These are phyloP conservation scores for Dendrocincla fuliginosa DNA, from an alignment of 2,797 vertebrate genomes.

Conservation along the genomic window DNA sequence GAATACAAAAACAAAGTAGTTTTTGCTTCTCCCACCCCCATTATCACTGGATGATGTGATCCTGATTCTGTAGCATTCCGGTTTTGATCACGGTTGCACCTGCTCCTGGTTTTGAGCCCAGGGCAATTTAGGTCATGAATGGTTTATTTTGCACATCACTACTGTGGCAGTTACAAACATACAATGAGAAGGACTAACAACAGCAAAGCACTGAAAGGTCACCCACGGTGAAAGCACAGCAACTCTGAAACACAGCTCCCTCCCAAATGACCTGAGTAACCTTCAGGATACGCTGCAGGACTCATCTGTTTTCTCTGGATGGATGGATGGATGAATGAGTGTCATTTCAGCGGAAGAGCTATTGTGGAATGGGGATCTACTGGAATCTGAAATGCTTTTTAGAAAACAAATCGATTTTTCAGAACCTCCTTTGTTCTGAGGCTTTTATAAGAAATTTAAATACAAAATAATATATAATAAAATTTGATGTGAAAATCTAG, in stretches of 20 bases:
- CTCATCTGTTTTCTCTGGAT: neutral
- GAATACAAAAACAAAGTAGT: neutral
- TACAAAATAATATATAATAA: neutral
- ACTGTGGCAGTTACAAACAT: neutral
- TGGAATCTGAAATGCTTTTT: neutral
- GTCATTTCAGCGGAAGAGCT: neutral
- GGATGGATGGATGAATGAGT: neutral
- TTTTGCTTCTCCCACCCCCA: neutral
- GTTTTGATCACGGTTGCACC: neutral
- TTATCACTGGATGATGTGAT: neutral
- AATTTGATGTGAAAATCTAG: neutral
- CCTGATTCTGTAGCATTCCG: fast-evolving
- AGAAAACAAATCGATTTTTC: neutral
- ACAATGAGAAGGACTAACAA: neutral
- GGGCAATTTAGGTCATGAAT: neutral
- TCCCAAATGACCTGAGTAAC: neutral
- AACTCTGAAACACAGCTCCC: neutral
- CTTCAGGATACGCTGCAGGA: neutral
- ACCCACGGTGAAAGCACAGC: neutral
- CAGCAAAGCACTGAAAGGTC: neutral
- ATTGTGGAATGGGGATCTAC: neutral
- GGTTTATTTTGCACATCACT: neutral
- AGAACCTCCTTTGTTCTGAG: neutral
- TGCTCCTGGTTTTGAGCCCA: neutral
- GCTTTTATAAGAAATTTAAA: neutral